phyloP scores from a whole-genome alignment of 1,140 invertebrate genomes.

The Liolophura sinensis region DNA sequence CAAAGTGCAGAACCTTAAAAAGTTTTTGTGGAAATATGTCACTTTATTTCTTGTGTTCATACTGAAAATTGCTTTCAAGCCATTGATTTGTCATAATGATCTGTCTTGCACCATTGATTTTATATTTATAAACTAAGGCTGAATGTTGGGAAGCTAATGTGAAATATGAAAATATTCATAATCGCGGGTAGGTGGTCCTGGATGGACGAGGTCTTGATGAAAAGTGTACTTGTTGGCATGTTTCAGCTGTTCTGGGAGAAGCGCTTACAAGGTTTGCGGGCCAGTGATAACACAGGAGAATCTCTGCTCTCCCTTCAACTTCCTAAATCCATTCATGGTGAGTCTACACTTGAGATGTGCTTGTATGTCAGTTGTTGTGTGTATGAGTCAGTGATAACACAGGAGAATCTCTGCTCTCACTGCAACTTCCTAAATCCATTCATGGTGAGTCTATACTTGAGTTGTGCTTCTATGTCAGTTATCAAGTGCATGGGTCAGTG shows the following conservation, averaged over 20 bases:
- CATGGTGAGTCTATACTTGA: not conserved
- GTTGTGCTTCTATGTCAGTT: not conserved
- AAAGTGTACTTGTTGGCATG: conserved; percentile 6
- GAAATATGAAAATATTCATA: too few relatives aligned
- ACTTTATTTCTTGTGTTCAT: too few relatives aligned
- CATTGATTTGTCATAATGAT: too few relatives aligned
- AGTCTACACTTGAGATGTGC: conserved; percentile 3
- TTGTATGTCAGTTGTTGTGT: not conserved
- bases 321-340: conserved; percentile 78
- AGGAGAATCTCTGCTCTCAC: not conserved
- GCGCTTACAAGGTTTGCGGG: conserved; percentile 85
- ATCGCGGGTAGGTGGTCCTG: too few relatives aligned
- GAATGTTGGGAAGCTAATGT: too few relatives aligned
- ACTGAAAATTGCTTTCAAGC: too few relatives aligned
- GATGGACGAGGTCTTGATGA: too few relatives aligned
- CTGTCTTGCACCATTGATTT: too few relatives aligned
- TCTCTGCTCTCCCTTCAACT: conserved; percentile 82
- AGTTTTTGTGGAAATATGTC: too few relatives aligned
- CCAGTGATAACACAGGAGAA: conserved; percentile 69
- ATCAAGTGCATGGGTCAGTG: not conserved
- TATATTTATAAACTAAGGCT: too few relatives aligned
- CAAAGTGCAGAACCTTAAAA: not conserved
- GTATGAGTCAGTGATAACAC: conserved; percentile 1
- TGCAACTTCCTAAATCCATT: not conserved
- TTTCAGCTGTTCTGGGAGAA: conserved; percentile 95